A percentile compares a stretch with the other conserved stretches of the same genome.
Evolutionary conservation across 2,797 vertebrate species (phyloP).

Genomic region (Syndactyla subalaris): DNA sequence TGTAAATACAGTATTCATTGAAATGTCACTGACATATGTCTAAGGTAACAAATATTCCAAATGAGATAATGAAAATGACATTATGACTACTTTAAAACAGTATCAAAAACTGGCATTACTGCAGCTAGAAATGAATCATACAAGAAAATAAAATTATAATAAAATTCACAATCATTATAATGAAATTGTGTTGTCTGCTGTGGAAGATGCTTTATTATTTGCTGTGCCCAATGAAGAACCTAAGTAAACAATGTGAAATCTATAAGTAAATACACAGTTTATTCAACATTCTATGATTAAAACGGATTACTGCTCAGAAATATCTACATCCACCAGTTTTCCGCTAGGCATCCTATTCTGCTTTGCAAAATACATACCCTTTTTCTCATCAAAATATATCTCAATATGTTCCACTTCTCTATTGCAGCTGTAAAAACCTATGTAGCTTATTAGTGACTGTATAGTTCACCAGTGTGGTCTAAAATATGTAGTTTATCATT

Average conservation of each 20-base stretch:
- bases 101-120: not conserved
- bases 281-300: not conserved
- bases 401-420: not conserved
- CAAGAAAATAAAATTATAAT: not conserved
- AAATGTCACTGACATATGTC: not conserved
- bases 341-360: not conserved
- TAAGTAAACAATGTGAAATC: not conserved
- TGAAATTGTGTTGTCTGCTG: not conserved
- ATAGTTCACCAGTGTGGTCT: not conserved
- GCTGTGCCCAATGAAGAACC: not conserved
- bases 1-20: not conserved
- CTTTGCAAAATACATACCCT: not conserved
- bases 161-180: not conserved
- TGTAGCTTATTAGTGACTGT: not conserved
- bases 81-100: not conserved
- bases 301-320: not conserved
- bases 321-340: not conserved
- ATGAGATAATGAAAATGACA: not conserved
- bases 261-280: not conserved
- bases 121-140: not conserved
- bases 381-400: not conserved
- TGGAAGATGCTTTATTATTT: not conserved
- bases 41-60: constrained; percentile 1
- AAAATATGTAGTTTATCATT: not conserved
- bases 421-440: not conserved